phyloP scores from a whole-genome alignment of 2,888 invertebrate species.

The Ametastegia equiseti region DNA sequence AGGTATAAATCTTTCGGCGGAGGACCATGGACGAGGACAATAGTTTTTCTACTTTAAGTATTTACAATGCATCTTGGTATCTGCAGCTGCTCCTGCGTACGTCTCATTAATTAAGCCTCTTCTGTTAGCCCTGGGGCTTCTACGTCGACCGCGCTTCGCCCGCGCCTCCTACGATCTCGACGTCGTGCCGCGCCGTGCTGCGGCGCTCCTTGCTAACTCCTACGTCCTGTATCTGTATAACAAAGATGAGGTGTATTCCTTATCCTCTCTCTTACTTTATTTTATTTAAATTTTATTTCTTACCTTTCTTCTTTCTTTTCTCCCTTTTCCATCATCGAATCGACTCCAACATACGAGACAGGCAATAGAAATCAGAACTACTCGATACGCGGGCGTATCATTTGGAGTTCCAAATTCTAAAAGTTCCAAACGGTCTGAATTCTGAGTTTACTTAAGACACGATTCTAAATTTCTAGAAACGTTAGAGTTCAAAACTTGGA shows the following conservation, averaged over 20 bases:
- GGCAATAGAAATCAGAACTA: not conserved
- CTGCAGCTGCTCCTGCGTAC: conserved; percentile 73
- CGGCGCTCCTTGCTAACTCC: not conserved
- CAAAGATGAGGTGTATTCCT: not conserved
- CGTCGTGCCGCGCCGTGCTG: not conserved
- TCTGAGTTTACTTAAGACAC: no score
- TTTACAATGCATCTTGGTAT: conserved; percentile 73
- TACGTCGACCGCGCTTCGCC: conserved; percentile 51
- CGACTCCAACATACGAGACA: no score
- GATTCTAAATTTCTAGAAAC: no score
- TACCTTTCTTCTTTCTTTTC: not conserved
- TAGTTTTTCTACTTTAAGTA: conserved; percentile 70
- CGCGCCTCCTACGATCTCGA: conserved; percentile 44
- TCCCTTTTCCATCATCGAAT: not conserved
- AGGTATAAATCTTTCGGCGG: conserved; percentile 70
- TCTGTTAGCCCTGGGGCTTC: conserved; percentile 54
- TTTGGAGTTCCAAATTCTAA: no score
- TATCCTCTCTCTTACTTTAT: not conserved
- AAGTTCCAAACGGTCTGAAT: no score
- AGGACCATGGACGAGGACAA: no score
- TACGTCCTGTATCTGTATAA: not conserved
- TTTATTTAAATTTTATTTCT: not conserved
- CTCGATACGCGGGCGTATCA: not conserved
- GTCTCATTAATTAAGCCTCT: conserved; percentile 74
- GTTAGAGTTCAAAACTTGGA: no score